These are phyloP conservation scores for Pyralis farinalis DNA, from an alignment of 2,888 invertebrate genomes.

Conservation along the genomic window DNA sequence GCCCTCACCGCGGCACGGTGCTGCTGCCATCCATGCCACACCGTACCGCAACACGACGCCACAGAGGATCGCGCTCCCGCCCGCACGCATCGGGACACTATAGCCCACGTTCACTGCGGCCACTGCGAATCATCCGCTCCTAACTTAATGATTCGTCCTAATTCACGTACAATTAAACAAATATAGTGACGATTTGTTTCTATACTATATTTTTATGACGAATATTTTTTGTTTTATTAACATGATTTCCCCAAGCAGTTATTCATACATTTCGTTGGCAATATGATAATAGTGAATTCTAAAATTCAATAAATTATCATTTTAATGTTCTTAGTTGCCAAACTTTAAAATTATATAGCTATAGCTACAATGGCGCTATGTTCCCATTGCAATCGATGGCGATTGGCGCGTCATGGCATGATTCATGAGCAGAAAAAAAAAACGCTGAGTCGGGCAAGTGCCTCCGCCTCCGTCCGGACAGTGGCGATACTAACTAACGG, in stretches of 20 bases:
- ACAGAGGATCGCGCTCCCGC: constrained; percentile 27
- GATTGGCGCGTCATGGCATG: constrained; percentile 21
- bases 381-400: constrained; percentile 9
- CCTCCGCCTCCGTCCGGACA: constrained; percentile 9
- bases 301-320: too few species aligned
- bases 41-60: constrained; percentile 56
- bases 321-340: too few species aligned
- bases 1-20: constrained; percentile 56
- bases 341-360: too few species aligned
- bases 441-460: constrained; percentile 13
- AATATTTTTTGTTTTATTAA: too few species aligned
- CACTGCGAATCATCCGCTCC: not conserved
- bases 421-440: constrained; percentile 20
- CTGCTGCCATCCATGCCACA: constrained; percentile 51
- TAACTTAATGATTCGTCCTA: too few species aligned
- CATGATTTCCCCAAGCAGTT: too few species aligned
- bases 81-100: constrained; percentile 26
- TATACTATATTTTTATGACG: too few species aligned
- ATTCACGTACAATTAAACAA: too few species aligned
- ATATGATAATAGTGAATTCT: too few species aligned
- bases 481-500: constrained; percentile 24
- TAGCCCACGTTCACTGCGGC: constrained; percentile 17
- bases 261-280: too few species aligned
- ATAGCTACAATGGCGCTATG: not conserved
- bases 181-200: too few species aligned